phyloP scores from a whole-genome alignment of 1,140 invertebrate species.

The Meloidogyne floridensis region DNA sequence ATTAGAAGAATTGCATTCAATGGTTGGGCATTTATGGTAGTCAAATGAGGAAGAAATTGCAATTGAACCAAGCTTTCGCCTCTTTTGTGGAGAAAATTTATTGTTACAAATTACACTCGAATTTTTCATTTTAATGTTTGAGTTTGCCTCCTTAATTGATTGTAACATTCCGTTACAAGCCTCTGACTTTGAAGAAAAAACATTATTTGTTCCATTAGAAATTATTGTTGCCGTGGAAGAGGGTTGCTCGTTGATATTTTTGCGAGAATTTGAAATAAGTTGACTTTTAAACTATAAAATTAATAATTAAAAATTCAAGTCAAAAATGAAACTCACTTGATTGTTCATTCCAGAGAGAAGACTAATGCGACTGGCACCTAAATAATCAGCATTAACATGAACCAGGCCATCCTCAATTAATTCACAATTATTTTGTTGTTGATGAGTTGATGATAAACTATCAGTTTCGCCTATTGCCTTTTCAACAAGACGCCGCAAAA shows the following conservation, averaged over 20 bases:
- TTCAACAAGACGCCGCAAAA: constrained; percentile 33
- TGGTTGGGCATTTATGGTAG: constrained; percentile 9
- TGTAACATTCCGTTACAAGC: neutral
- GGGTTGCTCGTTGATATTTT: neutral
- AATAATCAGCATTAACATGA: neutral
- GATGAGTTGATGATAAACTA: neutral
- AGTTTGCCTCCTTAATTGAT: neutral
- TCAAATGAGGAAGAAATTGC: neutral
- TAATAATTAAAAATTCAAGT: neutral
- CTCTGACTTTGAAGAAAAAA: neutral
- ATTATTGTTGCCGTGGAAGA: neutral
- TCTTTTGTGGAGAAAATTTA: neutral
- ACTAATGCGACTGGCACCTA: neutral
- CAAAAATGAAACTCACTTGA: neutral
- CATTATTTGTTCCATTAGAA: neutral
- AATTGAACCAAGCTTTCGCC: neutral
- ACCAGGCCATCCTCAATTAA: neutral
- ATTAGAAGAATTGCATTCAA: constrained; percentile 4
- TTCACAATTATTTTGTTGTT: neutral
- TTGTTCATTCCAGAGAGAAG: neutral
- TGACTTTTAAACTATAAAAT: neutral
- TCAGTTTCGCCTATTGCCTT: constrained; percentile 22
- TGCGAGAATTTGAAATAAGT: neutral
- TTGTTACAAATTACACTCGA: neutral
- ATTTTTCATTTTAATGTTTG: neutral